Percentiles rank a stretch among this genome's conserved stretches.
Evolutionary conservation across 2,888 invertebrate species (phyloP).

Genomic region (Allacma fusca): DNA sequence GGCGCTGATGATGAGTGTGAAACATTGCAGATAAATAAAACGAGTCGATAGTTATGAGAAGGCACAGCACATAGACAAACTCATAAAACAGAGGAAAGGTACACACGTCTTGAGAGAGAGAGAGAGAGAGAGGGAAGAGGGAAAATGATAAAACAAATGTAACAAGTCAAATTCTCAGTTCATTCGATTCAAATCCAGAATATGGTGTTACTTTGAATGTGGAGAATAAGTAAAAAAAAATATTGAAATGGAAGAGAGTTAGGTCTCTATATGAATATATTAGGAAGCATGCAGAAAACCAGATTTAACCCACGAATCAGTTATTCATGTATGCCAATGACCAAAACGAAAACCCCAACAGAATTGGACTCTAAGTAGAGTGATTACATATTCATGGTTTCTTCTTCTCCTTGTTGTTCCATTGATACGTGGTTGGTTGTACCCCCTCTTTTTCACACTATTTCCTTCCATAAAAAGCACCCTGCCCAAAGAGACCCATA

Average conservation of each 20-base stretch:
- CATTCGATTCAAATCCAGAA: too few relatives aligned
- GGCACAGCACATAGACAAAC: not conserved
- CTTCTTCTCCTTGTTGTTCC: not conserved
- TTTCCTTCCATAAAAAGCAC: not conserved
- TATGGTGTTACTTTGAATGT: too few relatives aligned
- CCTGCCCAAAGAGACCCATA: too few relatives aligned
- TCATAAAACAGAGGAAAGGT: not conserved
- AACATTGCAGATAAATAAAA: constrained; percentile 40
- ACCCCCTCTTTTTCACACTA: constrained; percentile 3
- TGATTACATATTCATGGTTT: constrained; percentile 42
- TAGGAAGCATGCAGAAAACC: constrained; percentile 28
- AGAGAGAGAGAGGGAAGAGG: not conserved
- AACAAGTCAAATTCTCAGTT: too few relatives aligned
- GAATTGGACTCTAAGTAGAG: constrained; percentile 36
- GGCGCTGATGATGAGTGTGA: constrained; percentile 33
- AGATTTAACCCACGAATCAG: constrained; percentile 39
- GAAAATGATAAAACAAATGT: not conserved
- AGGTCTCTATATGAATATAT: constrained; percentile 16
- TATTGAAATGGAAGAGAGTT: too few relatives aligned
- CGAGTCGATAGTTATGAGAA: constrained; percentile 28
- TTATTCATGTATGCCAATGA: constrained; percentile 44
- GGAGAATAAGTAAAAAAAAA: too few relatives aligned
- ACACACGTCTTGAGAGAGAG: not conserved
- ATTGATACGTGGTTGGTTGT: not conserved
- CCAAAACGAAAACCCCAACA: constrained; percentile 34